Conservation (phyloP, 2,113 vertebrate species). For the Hypomesus transpacificus region DNA sequence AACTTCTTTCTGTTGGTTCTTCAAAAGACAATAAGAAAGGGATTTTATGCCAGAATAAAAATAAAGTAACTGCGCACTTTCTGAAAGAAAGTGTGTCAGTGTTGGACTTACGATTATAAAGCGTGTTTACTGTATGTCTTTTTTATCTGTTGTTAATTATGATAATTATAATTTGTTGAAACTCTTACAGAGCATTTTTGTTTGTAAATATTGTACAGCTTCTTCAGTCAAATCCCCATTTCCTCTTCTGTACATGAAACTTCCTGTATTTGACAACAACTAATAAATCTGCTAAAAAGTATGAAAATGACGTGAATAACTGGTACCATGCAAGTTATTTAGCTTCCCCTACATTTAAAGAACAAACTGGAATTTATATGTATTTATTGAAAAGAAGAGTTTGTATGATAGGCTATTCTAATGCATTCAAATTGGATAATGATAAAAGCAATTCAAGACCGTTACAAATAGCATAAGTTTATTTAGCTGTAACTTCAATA, state of each 20-base stretch:
- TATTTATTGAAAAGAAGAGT: too few relatives aligned
- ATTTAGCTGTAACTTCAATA: too few relatives aligned
- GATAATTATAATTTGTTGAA: conserved; percentile 58
- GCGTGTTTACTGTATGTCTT: conserved; percentile 65
- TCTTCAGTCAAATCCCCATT: conserved; percentile 62
- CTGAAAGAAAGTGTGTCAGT: conserved; percentile 53
- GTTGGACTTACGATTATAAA: conserved; percentile 48
- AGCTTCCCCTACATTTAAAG: background rate
- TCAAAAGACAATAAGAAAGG: conserved; percentile 56
- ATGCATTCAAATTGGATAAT: too few relatives aligned
- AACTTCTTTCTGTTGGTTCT: conserved; percentile 64
- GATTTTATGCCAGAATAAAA: conserved; percentile 25
- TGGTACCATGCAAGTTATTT: background rate
- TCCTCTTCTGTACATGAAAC: conserved; percentile 69
- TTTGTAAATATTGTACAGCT: conserved; percentile 77
- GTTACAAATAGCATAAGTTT: too few relatives aligned
- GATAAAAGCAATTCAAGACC: too few relatives aligned
- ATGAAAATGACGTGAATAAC: conserved; percentile 39
- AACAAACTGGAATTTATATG: too few relatives aligned
- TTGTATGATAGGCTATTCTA: too few relatives aligned
- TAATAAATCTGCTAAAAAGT: conserved; percentile 67
- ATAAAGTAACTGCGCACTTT: conserved; percentile 48
- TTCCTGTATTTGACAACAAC: conserved; percentile 71
- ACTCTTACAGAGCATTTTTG: conserved; percentile 42
- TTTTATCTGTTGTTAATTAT: conserved; percentile 69